Evolutionary conservation across 2,888 invertebrate genomes (phyloP).

Genomic region (Lingula anatina): DNA sequence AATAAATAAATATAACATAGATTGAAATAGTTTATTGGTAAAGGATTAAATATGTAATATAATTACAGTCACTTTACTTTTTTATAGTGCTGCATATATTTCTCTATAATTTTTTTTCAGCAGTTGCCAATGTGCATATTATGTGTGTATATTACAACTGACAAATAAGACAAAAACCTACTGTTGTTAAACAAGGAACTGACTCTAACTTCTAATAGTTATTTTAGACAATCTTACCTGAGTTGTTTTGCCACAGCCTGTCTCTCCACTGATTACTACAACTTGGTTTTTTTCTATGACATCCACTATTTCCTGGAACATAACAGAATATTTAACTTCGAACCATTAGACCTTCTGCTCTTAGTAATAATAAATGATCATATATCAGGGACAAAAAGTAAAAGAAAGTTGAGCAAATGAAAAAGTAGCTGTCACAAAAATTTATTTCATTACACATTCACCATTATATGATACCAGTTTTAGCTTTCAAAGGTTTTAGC

Average conservation of each 20-base stretch:
- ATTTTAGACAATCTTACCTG: constrained; percentile 56
- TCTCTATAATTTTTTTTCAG: too few species aligned
- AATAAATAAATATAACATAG: too few species aligned
- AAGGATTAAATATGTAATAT: background rate
- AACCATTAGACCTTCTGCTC: background rate
- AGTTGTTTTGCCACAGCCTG: constrained; percentile 91
- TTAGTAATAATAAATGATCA: background rate
- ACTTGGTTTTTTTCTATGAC: constrained; percentile 34
- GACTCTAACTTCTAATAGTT: background rate
- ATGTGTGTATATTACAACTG: too few species aligned
- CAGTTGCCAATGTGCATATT: too few species aligned
- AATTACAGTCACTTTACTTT: too few species aligned
- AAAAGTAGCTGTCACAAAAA: too few species aligned
- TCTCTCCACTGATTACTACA: constrained; percentile 49
- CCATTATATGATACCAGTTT: too few species aligned
- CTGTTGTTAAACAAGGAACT: background rate
- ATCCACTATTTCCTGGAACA: constrained; percentile 33
- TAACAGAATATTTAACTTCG: too few species aligned
- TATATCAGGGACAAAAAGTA: background rate
- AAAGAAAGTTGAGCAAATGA: too few species aligned
- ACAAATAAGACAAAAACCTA: background rate
- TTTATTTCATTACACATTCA: too few species aligned
- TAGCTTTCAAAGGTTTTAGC: too few species aligned
- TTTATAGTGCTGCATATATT: too few species aligned
- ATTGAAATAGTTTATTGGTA: background rate